A percentile compares a stretch with the other conserved stretches of the same genome.
Evolutionary conservation across 2,113 vertebrate genomes (phyloP).

Genomic region (Limnothrissa miodon): DNA sequence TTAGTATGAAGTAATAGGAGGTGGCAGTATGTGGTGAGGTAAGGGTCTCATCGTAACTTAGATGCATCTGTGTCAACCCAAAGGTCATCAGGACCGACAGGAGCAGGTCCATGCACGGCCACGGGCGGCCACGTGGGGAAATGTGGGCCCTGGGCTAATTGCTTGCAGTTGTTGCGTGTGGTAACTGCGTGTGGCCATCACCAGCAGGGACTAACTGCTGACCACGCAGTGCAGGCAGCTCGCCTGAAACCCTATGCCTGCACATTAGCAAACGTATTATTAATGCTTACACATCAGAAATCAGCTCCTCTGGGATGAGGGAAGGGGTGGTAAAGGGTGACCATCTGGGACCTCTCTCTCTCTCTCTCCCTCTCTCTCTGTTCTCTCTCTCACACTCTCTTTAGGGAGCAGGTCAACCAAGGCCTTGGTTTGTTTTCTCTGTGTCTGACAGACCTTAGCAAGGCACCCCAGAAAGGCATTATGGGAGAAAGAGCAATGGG

Average conservation of each 20-base stretch:
- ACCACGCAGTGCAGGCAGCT: constrained; percentile 50
- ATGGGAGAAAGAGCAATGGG: neutral
- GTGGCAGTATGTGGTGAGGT: neutral
- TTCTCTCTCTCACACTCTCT: neutral
- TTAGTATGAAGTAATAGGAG: too few species aligned
- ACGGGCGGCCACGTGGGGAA: neutral
- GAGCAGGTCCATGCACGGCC: neutral
- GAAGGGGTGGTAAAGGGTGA: constrained; percentile 29
- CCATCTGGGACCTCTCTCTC: constrained; percentile 56
- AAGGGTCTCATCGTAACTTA: neutral
- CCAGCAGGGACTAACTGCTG: constrained; percentile 52
- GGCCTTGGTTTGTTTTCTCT: constrained; percentile 35
- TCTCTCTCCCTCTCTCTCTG: neutral
- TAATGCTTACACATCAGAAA: constrained; percentile 59
- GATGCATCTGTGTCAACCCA: neutral
- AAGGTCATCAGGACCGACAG: constrained; percentile 19
- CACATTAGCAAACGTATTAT: neutral
- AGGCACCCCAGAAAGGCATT: neutral
- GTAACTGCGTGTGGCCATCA: constrained; percentile 47
- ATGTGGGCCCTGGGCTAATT: constrained; percentile 53
- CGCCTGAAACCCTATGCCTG: constrained; percentile 27
- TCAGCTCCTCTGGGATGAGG: neutral
- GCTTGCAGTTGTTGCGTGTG: constrained; percentile 58
- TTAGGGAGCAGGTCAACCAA: neutral
- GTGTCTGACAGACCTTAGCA: constrained; percentile 9